Evolutionary conservation across 1,140 invertebrate species (phyloP), one percentile per base, ranked within the genome.

Genomic region (Ganaspis sp.): DNA sequence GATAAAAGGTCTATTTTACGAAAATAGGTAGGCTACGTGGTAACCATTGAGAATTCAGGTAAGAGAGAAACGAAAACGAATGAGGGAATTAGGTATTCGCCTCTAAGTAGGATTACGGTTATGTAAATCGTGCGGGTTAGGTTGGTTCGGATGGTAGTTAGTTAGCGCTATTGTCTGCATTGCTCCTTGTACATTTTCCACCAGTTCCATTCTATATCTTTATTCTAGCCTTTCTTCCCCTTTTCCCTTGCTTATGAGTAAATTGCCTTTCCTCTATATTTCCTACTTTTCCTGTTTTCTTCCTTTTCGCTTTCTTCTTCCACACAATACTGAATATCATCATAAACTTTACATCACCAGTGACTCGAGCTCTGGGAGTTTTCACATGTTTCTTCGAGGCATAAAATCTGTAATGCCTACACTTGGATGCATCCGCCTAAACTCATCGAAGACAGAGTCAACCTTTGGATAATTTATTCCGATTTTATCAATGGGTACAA

Each of bases 31-130:
- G 49, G 26, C 23, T 72, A 45, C 38, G 21, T 53, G 15, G 9
- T 53, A 38, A 53, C 21, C 40, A 72, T 72, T 49, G 74, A 80
- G 80, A 78, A 70, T 79, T 77, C 71, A 74, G 74, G 75, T 79
- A 81, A 76, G 72, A 80, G 82, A 77, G 78, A 82, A 87, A 83
- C 80, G 83, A 81, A 85, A 84, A 87, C 76, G 76, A 82, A 87
- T 69, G 82, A 82, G 77, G 71, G 83, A 83, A 86, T 29, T 29
- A 64, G 58, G 12, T 87, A 77, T 85, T 79, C 77, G 77, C 81
- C 83, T 81, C 82, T 86, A 86, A 89, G 85, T 85, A 85, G 86
- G 84, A 85, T 87, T 86, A 87, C 81, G 82, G 85, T 90, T 90
- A 90, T 90, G 86, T 87, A 90, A 90, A 90, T 89, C 83, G 69